Evolutionary conservation across 1,140 invertebrate species (phyloP), one percentile per base, ranked within the genome.

Genomic region (Lepidostoma basale): DNA sequence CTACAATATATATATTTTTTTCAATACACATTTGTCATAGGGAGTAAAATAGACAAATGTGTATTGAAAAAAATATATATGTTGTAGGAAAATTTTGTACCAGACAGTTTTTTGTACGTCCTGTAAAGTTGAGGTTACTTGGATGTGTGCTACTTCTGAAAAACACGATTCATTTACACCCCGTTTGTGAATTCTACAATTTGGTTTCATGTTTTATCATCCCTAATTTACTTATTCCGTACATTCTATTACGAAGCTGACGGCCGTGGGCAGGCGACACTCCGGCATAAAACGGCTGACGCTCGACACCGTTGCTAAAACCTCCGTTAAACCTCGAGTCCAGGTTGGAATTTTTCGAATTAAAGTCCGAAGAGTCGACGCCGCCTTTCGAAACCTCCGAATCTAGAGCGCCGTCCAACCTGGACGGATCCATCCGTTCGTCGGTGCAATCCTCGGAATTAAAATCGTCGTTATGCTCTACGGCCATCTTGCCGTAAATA

Each of bases 171-270:
- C n/a, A n/a, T n/a, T n/a, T n/a, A n/a, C n/a, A n/a, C n/a, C n/a
- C n/a, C n/a, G n/a, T n/a, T n/a, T n/a, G n/a, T n/a, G n/a, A 10
- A 25, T 30, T n/a, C 25, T 64, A 64, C 86, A 73, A 62, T 54
- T 73, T 73, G 12, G 72, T 73, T 36, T 73, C 72, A 40, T 73
- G 72, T 45, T 73, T 73, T 5, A 73, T 65, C 68, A 73, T 65
- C 23, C 72, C 72, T 9, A 62, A 65, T 33, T 73, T 73, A 9
- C 54, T 64, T 6, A 73, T 67, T 2, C 71, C 71, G 25, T 70
- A 70, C 62, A 73, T 70, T 60, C 72, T 67, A 52, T 70, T 73
- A 23, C 72, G 59, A 22, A 73, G 20, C 52, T 73, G 72, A 18
- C 72, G 44, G 6, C 72, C 72, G 30, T 73, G 71, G 2, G 71